These are phyloP conservation scores for Hipposideros larvatus DNA, from an alignment of 2,797 vertebrate species.

Conservation along the genomic window DNA sequence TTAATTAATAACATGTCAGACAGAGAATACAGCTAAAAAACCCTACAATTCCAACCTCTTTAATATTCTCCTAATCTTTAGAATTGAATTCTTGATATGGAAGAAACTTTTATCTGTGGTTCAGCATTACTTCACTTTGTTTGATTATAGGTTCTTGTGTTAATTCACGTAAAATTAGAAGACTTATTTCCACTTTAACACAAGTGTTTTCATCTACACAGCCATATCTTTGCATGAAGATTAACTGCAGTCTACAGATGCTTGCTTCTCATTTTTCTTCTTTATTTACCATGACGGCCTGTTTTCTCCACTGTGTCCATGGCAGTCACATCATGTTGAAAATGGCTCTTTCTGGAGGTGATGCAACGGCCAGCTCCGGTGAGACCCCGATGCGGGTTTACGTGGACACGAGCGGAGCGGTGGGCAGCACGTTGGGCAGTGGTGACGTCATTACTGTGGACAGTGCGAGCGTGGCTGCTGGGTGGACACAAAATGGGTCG, in stretches of 20 bases:
- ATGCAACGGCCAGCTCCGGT: too few species aligned
- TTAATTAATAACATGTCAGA: not conserved
- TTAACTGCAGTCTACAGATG: not conserved
- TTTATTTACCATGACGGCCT: not conserved
- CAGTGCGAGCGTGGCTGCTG: too few species aligned
- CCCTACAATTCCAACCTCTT: not conserved
- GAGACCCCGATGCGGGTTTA: too few species aligned
- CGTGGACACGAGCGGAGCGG: too few species aligned
- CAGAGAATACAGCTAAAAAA: not conserved
- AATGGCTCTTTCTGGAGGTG: not conserved
- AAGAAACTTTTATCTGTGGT: not conserved
- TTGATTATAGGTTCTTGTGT: not conserved
- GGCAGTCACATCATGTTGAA: not conserved
- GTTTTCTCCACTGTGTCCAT: not conserved
- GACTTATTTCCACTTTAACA: not conserved
- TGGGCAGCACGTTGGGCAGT: too few species aligned
- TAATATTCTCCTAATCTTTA: not conserved
- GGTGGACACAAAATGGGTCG: slow-evolving; percentile 66
- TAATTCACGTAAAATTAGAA: not conserved
- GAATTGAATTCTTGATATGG: not conserved
- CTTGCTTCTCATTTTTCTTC: not conserved
- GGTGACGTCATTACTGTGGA: too few species aligned
- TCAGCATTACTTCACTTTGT: not conserved
- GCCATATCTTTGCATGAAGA: accelerated
- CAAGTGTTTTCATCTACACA: accelerated